Evolutionary conservation across 2,888 invertebrate species (phyloP), one percentile per base, ranked within the genome.

Genomic region (Apamea anceps): DNA sequence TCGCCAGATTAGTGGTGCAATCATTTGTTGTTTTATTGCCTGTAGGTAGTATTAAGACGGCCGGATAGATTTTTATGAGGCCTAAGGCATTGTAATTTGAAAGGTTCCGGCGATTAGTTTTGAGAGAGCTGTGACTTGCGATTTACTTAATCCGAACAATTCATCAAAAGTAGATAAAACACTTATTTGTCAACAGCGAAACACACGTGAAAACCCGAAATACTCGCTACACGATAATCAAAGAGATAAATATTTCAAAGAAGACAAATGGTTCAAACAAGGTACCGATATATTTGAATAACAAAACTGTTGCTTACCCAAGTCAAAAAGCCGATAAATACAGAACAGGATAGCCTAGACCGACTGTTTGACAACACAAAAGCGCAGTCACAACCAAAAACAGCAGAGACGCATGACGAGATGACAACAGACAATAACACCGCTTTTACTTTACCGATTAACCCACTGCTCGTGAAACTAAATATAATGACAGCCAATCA

Each of bases 401-500:
- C 68, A 67, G 28, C 21, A 37, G 70, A 76, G 65, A 37, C 21
- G 32, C 75, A 65, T 65, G 71, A 77, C 54, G 45, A 75, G 54
- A 80, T 70, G 75, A 75, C 74, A 81, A 62, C 63, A 51, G 63
- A 82, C 74, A 82, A 77, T 75, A 74, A 48, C 60, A 57, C 67
- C 65, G 84, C 84, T 84, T 84, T 80, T 75, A 80, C 78, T 67
- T 62, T 72, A 77, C 72, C 81, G 72, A 88, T 85, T 87, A 88
- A 87, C 87, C 88, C 76, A 87, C 68, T 88, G 78, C 72, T 75
- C 84, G 86, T 76, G 79, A 80, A 81, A 84, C 78, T 86, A 80
- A 86, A 81, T 62, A 45, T 77, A 82, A 84, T 78, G 75, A 76
- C 81, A 79, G 73, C n/a, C 70, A 77, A 80, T 81, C 73, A 67